Percentiles rank a stretch among this genome's conserved stretches.
Evolutionary conservation across 2,888 invertebrate genomes (phyloP).

Genomic region (Gnatocerus cornutus): DNA sequence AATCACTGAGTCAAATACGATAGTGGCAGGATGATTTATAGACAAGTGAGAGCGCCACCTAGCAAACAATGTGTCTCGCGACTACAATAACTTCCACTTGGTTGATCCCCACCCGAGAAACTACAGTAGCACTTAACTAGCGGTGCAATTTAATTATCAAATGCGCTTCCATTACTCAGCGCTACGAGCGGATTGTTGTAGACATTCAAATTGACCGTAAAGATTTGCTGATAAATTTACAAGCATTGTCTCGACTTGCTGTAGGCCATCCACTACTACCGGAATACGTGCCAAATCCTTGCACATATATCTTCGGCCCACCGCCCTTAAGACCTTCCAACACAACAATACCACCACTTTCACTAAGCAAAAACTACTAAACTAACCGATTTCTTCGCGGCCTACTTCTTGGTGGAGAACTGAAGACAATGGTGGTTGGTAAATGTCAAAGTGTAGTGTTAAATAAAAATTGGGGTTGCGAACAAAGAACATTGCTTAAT

Average conservation of each 20-base stretch:
- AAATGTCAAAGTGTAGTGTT: too few species aligned
- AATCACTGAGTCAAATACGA: conserved; percentile 67
- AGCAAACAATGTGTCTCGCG: conserved; percentile 64
- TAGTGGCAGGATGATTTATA: conserved; percentile 67
- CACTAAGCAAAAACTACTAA: too few species aligned
- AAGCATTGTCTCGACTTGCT: conserved; percentile 58
- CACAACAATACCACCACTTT: too few species aligned
- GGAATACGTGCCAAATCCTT: conserved; percentile 44
- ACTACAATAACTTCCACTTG: conserved; percentile 65
- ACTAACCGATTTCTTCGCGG: too few species aligned
- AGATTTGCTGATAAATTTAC: conserved; percentile 68
- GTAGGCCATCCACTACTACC: conserved; percentile 44
- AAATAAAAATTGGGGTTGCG: too few species aligned
- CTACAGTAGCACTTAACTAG: conserved; percentile 61
- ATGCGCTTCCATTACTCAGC: conserved; percentile 67
- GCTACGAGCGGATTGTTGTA: conserved; percentile 65
- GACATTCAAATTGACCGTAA: conserved; percentile 68
- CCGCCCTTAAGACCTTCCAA: conserved; percentile 7
- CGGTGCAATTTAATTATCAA: conserved; percentile 69
- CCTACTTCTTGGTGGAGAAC: too few species aligned
- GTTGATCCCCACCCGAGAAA: conserved; percentile 56
- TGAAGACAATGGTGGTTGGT: too few species aligned
- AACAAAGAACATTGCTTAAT: too few species aligned
- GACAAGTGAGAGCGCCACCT: conserved; percentile 63
- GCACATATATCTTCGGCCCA: conserved; percentile 35